Base-by-base conservation (phyloP, 1,140 invertebrate species). In the Caenorhabditis latens region DNA sequence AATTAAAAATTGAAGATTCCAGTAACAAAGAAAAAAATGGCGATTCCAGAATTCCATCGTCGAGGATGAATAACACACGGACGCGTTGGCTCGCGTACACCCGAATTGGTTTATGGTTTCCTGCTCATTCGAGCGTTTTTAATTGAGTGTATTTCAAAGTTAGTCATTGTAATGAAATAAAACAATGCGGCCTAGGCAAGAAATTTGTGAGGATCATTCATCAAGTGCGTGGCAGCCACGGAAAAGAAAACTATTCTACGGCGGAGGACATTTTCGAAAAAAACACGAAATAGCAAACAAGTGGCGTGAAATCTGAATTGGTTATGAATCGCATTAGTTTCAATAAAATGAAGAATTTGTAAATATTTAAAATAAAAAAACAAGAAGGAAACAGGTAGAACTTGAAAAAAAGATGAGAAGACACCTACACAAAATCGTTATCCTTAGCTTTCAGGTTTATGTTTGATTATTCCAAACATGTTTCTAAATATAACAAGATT, bases 121-220 rank as follows among this genome's bases (percentile, higher is more conserved):
- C 71, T 79, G 71, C 46, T 79, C 71, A 42, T 79, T 21, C 71
- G 71, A 79, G 71, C 71, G 71, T 79, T 79, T 48, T 79, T 24
- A 79, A 48, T 79, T 4, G 71, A 5, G 21, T 50, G 46, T 50
- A 50, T 79, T 53, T 50, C 21, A 24, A 79, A 79, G 71, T 79
- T n/a, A 50, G 43, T 50, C 46, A 79, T 79, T 79, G 71, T 50
- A 79, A 53, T 32, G n/a, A 71, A 71, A 40, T 79, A 46, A 79
- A 79, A 50, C 46, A 79, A 79, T 50, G n/a, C n/a, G 71, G 40
- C 5, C 19, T 63, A 21, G 42, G n/a, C 43, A 46, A 24, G n/a
- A 21, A 71, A 71, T 71, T 71, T 19, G 42, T 71, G 46, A 71
- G 40, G 65, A 71, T 71, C 65, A 71, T 46, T 71, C 65, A 71